phyloP scores from a whole-genome alignment of 2,888 invertebrate species.

The Keiferia lycopersicella region DNA sequence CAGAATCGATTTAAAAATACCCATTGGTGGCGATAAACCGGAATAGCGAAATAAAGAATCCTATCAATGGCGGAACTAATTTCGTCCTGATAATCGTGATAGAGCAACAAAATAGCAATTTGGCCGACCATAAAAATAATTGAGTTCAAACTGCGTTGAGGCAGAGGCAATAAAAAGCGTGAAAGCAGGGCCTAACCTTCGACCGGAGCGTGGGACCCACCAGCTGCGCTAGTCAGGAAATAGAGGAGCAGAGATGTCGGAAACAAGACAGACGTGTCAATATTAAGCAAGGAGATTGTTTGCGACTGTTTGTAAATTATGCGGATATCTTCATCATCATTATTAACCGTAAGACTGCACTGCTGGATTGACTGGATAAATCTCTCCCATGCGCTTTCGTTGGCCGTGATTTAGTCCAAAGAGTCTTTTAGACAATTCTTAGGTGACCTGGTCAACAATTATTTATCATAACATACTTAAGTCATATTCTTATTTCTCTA shows the following conservation, averaged over 20 bases:
- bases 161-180: constrained; percentile 80
- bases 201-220: constrained; percentile 72
- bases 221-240: constrained; percentile 74
- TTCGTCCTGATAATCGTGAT: constrained; percentile 77
- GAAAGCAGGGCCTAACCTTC: constrained; percentile 79
- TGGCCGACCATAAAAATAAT: constrained; percentile 79
- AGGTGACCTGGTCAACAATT: too few relatives aligned
- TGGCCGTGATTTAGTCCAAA: too few relatives aligned
- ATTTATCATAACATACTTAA: too few relatives aligned
- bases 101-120: constrained; percentile 81
- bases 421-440: too few relatives aligned
- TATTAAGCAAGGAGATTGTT: constrained; percentile 35
- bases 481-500: too few relatives aligned
- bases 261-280: constrained; percentile 7
- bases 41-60: constrained; percentile 54
- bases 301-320: too few relatives aligned
- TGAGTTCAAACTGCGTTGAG: constrained; percentile 80
- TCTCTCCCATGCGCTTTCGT: too few relatives aligned
- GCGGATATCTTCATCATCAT: too few relatives aligned
- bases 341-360: too few relatives aligned
- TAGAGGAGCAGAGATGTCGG: constrained; percentile 39
- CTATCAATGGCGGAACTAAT: constrained; percentile 75
- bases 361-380: too few relatives aligned
- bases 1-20: constrained; percentile 19
- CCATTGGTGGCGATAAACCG: constrained; percentile 32